Evolutionary conservation across 2,113 vertebrate species (phyloP).

Genomic region (Xenopus laevis): DNA sequence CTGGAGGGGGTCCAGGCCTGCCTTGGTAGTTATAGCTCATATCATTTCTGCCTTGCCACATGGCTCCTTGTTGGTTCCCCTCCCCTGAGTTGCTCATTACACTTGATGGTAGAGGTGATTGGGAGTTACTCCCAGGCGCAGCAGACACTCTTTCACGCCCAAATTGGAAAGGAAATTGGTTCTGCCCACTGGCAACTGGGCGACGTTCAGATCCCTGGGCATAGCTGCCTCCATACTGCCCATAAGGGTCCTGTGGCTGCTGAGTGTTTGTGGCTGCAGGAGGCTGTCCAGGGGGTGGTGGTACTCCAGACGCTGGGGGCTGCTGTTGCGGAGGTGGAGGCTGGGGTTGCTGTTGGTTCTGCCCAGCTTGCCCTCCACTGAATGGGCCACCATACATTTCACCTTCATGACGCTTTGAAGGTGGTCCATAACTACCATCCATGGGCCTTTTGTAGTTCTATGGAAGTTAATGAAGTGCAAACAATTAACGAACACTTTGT

Average conservation of each 20-base stretch:
- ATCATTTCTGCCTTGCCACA: constrained; percentile 92
- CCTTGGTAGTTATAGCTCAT: constrained; percentile 86
- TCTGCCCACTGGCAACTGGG: constrained; percentile 79
- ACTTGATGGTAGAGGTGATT: constrained; percentile 80
- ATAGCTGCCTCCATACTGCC: constrained; percentile 83
- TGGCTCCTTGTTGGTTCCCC: constrained; percentile 78
- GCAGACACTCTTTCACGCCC: constrained; percentile 86
- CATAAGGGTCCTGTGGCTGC: constrained; percentile 83
- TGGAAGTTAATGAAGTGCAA: not conserved
- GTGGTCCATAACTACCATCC: constrained; percentile 88
- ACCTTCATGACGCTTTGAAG: constrained; percentile 89
- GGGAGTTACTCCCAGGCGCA: constrained; percentile 75
- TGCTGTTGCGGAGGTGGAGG: constrained; percentile 68
- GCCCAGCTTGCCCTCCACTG: constrained; percentile 77
- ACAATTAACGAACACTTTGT: too few species aligned
- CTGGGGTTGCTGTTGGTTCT: constrained; percentile 66
- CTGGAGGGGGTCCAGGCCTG: constrained; percentile 75
- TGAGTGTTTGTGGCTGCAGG: constrained; percentile 67
- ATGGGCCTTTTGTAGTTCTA: constrained; percentile 95
- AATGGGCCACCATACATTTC: constrained; percentile 89
- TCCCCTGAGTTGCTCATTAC: constrained; percentile 83
- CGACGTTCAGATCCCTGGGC: constrained; percentile 76
- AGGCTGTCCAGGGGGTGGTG: constrained; percentile 57
- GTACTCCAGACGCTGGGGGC: constrained; percentile 72
- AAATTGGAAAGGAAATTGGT: constrained; percentile 94